phyloP scores from a whole-genome alignment of 2,888 invertebrate species.

The Xanthia icteritia region DNA sequence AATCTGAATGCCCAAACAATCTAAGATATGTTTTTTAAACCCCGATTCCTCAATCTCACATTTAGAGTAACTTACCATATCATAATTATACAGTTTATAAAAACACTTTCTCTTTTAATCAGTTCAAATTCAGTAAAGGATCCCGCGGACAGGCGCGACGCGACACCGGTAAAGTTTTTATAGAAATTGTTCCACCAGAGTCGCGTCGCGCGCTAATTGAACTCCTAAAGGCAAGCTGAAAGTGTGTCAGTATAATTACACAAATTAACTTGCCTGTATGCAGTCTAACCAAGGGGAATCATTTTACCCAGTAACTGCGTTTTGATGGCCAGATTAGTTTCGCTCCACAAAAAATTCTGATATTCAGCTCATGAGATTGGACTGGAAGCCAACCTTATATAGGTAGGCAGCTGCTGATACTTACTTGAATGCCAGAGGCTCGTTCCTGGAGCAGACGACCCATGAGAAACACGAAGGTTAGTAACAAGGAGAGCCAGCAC shows the following conservation, averaged over 20 bases:
- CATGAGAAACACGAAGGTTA: slow-evolving; percentile 86
- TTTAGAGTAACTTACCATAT: neutral
- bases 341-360: neutral
- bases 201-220: neutral
- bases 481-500: slow-evolving; percentile 78
- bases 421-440: slow-evolving; percentile 67
- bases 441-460: slow-evolving; percentile 78
- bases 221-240: too few species aligned
- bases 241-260: too few species aligned
- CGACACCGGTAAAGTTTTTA: too few species aligned
- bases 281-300: neutral
- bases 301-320: neutral
- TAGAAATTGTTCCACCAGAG: too few species aligned
- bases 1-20: neutral
- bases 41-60: neutral
- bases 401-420: neutral
- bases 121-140: neutral
- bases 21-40: neutral
- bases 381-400: neutral
- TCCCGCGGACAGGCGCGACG: too few species aligned
- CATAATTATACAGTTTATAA: neutral
- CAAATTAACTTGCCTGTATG: slow-evolving; percentile 51
- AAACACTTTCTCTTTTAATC: neutral
- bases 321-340: too few species aligned
- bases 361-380: neutral